Evolutionary conservation across 2,888 invertebrate species (phyloP).

Genomic region (Ctena decussata): DNA sequence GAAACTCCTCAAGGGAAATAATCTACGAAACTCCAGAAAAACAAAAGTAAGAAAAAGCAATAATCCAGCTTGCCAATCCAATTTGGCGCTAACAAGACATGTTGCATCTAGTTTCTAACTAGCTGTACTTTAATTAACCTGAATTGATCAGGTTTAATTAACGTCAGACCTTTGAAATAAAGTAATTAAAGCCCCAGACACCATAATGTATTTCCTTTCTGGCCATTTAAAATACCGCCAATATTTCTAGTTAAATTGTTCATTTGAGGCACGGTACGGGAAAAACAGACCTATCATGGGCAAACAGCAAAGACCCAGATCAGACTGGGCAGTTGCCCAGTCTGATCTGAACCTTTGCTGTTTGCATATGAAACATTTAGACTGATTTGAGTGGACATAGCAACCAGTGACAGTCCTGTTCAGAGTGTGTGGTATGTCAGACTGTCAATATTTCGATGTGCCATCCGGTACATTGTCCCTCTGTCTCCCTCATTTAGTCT

Average conservation of each 20-base stretch:
- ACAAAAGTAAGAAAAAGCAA: too few species aligned
- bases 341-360: background rate
- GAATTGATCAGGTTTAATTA: constrained; percentile 67
- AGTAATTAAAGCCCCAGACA: constrained; percentile 65
- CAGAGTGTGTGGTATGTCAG: too few species aligned
- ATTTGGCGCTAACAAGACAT: background rate
- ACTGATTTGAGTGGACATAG: too few species aligned
- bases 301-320: background rate
- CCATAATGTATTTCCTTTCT: constrained; percentile 63
- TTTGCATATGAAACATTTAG: background rate
- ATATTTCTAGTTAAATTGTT: constrained; percentile 13
- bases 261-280: too few species aligned
- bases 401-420: too few species aligned
- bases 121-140: constrained; percentile 62
- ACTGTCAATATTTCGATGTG: too few species aligned
- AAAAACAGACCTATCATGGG: too few species aligned
- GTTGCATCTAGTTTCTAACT: background rate
- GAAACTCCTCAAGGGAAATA: too few species aligned
- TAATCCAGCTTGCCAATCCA: too few species aligned
- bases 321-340: background rate
- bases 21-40: too few species aligned
- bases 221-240: constrained; percentile 54
- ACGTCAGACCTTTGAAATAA: constrained; percentile 63
- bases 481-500: too few species aligned
- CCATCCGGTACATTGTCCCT: too few species aligned